Percentiles rank a stretch among this genome's conserved stretches.
phyloP scores from a whole-genome alignment of 2,797 vertebrate genomes.

The Diplodus sargus region DNA sequence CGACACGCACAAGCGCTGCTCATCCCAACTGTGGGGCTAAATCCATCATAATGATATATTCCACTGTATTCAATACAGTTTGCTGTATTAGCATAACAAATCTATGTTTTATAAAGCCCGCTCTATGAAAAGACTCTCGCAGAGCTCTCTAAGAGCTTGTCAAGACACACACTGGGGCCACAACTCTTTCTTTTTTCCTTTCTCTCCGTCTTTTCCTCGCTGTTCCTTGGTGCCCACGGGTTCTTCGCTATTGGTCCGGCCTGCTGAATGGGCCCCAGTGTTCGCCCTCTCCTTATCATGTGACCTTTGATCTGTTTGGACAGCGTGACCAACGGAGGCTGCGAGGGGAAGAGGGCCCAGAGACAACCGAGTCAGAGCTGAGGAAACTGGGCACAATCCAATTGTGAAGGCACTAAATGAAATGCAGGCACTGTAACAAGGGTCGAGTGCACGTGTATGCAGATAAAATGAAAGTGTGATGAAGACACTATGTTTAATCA shows the following conservation, averaged over 20 bases:
- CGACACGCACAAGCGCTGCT: not conserved
- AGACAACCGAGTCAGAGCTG: constrained; percentile 32
- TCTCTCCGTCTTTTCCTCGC: constrained; percentile 39
- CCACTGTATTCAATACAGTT: constrained; percentile 38
- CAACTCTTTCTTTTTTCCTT: constrained; percentile 41
- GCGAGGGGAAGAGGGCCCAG: constrained; percentile 39
- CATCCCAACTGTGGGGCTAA: not conserved
- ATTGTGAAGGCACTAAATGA: not conserved
- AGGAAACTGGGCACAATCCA: constrained; percentile 31
- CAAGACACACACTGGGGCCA: constrained; percentile 56
- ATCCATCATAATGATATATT: constrained; percentile 25
- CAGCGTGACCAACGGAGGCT: constrained; percentile 77
- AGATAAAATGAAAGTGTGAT: not conserved
- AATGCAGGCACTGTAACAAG: constrained; percentile 3
- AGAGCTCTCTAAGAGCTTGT: constrained; percentile 59
- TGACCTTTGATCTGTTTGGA: constrained; percentile 86
- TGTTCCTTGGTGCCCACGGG: constrained; percentile 68
- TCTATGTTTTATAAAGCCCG: constrained; percentile 38
- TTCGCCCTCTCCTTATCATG: constrained; percentile 81
- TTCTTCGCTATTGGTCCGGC: constrained; percentile 55
- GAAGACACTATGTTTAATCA: not conserved
- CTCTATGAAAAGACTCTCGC: constrained; percentile 47
- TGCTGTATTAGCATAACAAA: constrained; percentile 58
- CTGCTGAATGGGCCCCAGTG: constrained; percentile 78
- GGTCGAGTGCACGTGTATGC: constrained; percentile 3